These are phyloP conservation scores for Melopsittacus undulatus DNA, from an alignment of 2,797 vertebrate species.

Conservation along the genomic window DNA sequence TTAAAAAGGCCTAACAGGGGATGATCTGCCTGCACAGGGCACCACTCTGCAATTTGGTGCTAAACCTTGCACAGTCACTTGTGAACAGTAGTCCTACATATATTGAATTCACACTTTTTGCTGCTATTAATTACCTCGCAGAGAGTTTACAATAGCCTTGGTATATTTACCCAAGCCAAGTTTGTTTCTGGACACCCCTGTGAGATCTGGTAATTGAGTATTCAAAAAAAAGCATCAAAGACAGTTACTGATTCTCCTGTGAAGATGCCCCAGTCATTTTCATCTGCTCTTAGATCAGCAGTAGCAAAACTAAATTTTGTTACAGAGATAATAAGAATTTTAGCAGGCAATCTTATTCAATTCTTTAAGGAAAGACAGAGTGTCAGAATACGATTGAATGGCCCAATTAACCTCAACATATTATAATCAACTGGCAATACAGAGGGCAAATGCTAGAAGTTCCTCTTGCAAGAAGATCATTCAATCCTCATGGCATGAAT, in stretches of 20 bases:
- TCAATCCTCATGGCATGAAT: not conserved
- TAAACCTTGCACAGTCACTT: not conserved
- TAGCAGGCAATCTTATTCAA: slow-evolving; percentile 17
- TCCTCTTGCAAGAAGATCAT: not conserved
- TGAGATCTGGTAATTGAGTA: not conserved
- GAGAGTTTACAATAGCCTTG: not conserved
- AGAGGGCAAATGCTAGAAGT: slow-evolving; percentile 10
- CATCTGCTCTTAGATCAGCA: not conserved
- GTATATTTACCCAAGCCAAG: not conserved
- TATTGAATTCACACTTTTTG: not conserved
- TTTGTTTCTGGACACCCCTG: not conserved
- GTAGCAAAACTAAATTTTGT: slow-evolving; percentile 14
- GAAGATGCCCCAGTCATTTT: not conserved
- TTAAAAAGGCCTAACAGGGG: not conserved
- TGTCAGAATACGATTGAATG: not conserved
- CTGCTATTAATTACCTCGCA: not conserved
- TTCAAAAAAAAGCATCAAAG: not conserved
- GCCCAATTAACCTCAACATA: slow-evolving; percentile 14
- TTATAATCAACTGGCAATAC: not conserved
- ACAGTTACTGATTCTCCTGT: not conserved
- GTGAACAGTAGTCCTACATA: not conserved
- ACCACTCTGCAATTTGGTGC: not conserved
- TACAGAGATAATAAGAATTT: slow-evolving; percentile 30
- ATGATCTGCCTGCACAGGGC: not conserved
- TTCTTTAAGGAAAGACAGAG: slow-evolving; percentile 23